These are phyloP conservation scores for Fistularia tabacaria DNA, from an alignment of 2,797 vertebrate species.

Conservation along the genomic window DNA sequence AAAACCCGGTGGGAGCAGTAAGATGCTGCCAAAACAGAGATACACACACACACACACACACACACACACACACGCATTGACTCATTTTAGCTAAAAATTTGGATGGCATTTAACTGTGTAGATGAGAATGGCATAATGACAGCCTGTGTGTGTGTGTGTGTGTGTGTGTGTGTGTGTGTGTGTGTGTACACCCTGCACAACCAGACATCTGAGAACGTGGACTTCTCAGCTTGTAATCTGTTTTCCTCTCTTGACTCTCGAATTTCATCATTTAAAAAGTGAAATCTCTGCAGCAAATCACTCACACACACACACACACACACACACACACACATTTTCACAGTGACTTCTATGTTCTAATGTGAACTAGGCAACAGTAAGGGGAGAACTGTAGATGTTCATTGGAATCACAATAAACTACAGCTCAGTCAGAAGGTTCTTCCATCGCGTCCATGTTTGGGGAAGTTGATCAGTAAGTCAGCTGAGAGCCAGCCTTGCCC, in stretches of 20 bases:
- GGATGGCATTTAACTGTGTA: background rate
- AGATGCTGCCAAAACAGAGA: slow-evolving; percentile 1
- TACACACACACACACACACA: background rate
- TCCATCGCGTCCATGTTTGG: too few relatives aligned
- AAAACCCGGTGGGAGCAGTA: slow-evolving; percentile 11
- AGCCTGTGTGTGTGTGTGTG: background rate
- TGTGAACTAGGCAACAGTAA: too few relatives aligned
- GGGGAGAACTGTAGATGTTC: too few relatives aligned
- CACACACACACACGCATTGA: background rate
- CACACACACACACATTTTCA: background rate
- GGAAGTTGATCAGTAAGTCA: too few relatives aligned
- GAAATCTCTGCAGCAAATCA: too few relatives aligned
- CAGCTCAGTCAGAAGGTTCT: too few relatives aligned
- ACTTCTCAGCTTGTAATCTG: slow-evolving; percentile 6
- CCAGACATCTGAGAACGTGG: slow-evolving; percentile 11
- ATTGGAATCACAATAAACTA: too few relatives aligned
- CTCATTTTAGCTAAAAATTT: slow-evolving; percentile 1
- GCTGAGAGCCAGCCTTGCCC: too few relatives aligned
- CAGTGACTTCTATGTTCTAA: too few relatives aligned
- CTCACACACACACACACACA: background rate
- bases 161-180: slow-evolving; percentile 4
- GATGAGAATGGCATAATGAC: background rate
- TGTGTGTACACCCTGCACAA: background rate
- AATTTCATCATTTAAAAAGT: too few relatives aligned
- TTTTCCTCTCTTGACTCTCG: slow-evolving; percentile 4